A percentile compares a stretch with the other conserved stretches of the same genome.
phyloP scores from a whole-genome alignment of 2,888 invertebrate species.

The Arenicola marina region DNA sequence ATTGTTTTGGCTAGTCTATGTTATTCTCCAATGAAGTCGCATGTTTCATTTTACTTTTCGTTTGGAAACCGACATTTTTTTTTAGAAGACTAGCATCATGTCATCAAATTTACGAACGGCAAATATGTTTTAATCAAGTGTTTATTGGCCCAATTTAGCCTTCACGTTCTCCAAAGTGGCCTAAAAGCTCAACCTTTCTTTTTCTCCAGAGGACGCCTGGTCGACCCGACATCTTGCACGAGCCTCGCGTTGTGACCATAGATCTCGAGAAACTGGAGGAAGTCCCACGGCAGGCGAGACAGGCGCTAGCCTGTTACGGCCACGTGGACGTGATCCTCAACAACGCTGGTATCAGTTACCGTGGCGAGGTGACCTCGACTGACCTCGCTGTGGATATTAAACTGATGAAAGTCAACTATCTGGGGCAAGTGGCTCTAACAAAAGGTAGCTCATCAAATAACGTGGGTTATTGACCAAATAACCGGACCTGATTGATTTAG shows the following conservation, averaged over 20 bases:
- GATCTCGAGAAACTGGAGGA: constrained; percentile 73
- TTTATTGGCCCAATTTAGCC: too few species aligned
- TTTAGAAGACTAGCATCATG: background rate
- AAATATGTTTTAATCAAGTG: background rate
- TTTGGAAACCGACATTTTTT: too few species aligned
- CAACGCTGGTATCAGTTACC: constrained; percentile 81
- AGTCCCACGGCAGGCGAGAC: constrained; percentile 69
- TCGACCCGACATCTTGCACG: too few species aligned
- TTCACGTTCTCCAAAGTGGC: too few species aligned
- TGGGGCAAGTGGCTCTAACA: constrained; percentile 87
- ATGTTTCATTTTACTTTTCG: too few species aligned
- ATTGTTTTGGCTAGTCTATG: too few species aligned
- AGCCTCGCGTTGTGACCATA: constrained; percentile 62
- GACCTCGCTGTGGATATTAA: constrained; percentile 80
- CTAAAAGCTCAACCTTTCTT: too few species aligned
- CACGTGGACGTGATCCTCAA: constrained; percentile 85
- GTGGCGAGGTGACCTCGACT: constrained; percentile 78
- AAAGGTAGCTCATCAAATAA: constrained; percentile 71
- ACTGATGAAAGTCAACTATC: constrained; percentile 93
- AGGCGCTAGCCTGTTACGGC: constrained; percentile 63
- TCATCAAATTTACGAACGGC: background rate
- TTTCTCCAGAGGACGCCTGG: too few species aligned
- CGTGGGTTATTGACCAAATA: background rate
- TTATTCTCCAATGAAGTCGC: too few species aligned
- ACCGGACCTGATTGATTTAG: background rate